Evolutionary conservation across 2,797 vertebrate species (phyloP).

Genomic region (Catostomus latipinnis): DNA sequence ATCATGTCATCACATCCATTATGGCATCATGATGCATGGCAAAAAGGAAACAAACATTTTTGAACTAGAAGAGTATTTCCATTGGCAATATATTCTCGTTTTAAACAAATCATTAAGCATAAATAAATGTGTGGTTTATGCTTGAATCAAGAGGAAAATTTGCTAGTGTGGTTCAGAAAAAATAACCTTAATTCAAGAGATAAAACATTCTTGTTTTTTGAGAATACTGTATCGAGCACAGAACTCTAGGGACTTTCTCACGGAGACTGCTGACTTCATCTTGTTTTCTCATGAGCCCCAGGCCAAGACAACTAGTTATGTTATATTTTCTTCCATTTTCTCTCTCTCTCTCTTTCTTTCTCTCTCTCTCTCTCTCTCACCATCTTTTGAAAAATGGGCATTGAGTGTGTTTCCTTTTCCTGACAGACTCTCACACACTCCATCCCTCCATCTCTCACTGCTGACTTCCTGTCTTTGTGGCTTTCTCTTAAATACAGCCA

Average conservation of each 20-base stretch:
- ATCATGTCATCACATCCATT: slow-evolving; percentile 27
- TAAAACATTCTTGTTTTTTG: background rate
- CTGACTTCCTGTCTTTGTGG: slow-evolving; percentile 80
- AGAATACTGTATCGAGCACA: slow-evolving; percentile 1
- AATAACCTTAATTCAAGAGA: no score
- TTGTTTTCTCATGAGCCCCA: slow-evolving; percentile 50
- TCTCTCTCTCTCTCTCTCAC: slow-evolving; percentile 67
- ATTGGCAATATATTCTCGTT: no score
- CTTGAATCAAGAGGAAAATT: no score
- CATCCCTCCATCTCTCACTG: slow-evolving; percentile 19
- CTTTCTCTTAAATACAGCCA: slow-evolving; percentile 59
- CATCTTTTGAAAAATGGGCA: slow-evolving; percentile 57
- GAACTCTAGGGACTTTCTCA: slow-evolving; percentile 36
- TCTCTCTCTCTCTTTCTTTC: slow-evolving; percentile 16
- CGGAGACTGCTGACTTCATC: slow-evolving; percentile 34
- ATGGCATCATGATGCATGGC: background rate
- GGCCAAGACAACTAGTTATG: slow-evolving; percentile 58
- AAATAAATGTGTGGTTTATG: no score
- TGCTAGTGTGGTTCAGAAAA: no score
- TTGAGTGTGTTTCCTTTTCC: slow-evolving; percentile 58
- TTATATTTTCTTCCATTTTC: slow-evolving; percentile 61
- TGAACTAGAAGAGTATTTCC: background rate
- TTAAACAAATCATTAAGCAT: no score
- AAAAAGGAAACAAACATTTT: slow-evolving; percentile 17
- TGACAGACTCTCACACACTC: slow-evolving; percentile 32